Percentiles rank a stretch among this genome's conserved stretches.
phyloP scores from a whole-genome alignment of 1,140 invertebrate genomes.

The Hydropsyche tenuis region DNA sequence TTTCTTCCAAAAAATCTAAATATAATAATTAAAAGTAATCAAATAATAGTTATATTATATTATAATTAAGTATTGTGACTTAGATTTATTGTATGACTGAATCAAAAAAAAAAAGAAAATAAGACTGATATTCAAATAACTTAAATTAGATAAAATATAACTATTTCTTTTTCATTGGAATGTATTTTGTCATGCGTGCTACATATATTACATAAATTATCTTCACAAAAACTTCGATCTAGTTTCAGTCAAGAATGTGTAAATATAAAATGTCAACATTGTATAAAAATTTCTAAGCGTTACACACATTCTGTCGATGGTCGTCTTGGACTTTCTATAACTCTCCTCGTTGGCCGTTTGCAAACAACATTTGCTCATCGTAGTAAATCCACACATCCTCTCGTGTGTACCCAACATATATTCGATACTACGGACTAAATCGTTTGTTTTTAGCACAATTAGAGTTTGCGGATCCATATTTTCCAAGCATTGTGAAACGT shows the following conservation, averaged over 20 bases:
- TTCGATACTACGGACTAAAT: constrained; percentile 93
- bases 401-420: constrained; percentile 77
- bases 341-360: constrained; percentile 75
- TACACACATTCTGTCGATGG: constrained; percentile 20
- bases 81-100: too few species aligned
- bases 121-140: too few species aligned
- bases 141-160: too few species aligned
- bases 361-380: constrained; percentile 89
- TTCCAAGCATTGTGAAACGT: constrained; percentile 65
- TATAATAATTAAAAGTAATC: too few species aligned
- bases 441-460: constrained; percentile 96
- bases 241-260: constrained; percentile 34
- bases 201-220: too few species aligned
- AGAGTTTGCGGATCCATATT: constrained; percentile 76
- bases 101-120: too few species aligned
- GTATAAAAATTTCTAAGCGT: constrained; percentile 38
- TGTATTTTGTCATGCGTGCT: too few species aligned
- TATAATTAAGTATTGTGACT: too few species aligned
- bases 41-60: too few species aligned
- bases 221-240: constrained; percentile 35
- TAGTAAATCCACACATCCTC: constrained; percentile 82
- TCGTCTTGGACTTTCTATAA: constrained; percentile 52
- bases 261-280: constrained; percentile 42
- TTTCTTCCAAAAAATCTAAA: too few species aligned
- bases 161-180: too few species aligned